Conservation (phyloP, 2,888 invertebrate species). For the Notocelia uddmanniana region DNA sequence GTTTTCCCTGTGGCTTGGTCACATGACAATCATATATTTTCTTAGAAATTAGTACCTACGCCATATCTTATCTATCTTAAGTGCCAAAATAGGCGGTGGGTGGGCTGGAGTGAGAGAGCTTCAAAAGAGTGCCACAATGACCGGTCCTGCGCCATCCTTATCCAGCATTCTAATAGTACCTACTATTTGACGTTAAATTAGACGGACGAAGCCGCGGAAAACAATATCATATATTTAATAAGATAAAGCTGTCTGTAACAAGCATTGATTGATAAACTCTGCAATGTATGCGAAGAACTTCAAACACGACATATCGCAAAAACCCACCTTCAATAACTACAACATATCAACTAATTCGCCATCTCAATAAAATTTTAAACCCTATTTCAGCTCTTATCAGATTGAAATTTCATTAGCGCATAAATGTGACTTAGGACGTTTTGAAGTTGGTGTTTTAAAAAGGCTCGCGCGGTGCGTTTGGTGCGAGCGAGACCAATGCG, state of each 20-base stretch:
- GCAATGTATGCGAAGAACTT: conserved; percentile 36
- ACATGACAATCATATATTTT: too few species aligned
- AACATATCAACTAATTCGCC: not conserved
- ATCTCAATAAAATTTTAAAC: not conserved
- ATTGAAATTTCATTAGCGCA: not conserved
- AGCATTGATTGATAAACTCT: conserved; percentile 40
- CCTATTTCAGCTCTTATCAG: not conserved
- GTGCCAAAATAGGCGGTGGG: too few species aligned
- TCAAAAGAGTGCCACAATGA: too few species aligned
- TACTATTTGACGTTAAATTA: not conserved
- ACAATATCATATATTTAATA: conserved; percentile 1
- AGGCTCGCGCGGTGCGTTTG: conserved; percentile 73
- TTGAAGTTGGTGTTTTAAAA: conserved; percentile 44
- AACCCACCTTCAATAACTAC: not conserved
- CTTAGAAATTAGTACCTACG: too few species aligned
- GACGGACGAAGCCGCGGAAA: not conserved
- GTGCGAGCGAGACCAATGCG: conserved; percentile 61
- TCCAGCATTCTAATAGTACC: too few species aligned
- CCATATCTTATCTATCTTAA: too few species aligned
- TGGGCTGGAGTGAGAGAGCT: too few species aligned
- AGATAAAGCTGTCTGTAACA: conserved; percentile 29
- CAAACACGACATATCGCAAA: conserved; percentile 26
- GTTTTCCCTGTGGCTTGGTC: too few species aligned
- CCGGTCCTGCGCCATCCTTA: too few species aligned
- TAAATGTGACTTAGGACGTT: not conserved